These are phyloP conservation scores for Siniperca chuatsi DNA, from an alignment of 2,113 vertebrate genomes.

Conservation along the genomic window DNA sequence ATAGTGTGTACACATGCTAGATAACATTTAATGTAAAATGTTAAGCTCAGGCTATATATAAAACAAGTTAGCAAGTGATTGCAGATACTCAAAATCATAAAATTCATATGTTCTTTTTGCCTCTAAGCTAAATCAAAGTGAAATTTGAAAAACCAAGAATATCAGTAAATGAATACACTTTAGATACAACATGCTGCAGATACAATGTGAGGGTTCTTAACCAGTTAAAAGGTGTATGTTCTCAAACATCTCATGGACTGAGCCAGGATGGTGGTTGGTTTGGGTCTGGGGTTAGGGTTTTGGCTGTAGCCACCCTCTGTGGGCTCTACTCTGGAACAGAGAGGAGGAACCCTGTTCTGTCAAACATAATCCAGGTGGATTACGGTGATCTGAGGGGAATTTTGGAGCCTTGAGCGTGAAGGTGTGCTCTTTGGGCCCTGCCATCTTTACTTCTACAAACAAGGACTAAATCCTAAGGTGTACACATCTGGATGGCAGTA, in stretches of 20 bases:
- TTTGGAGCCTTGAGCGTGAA: constrained; percentile 86
- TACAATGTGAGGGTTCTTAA: constrained; percentile 27
- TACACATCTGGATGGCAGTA: constrained; percentile 62
- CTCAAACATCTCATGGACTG: constrained; percentile 50
- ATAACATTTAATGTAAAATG: background rate
- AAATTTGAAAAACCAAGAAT: constrained; percentile 9
- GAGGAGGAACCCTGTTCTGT: constrained; percentile 75
- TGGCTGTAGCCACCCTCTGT: constrained; percentile 55
- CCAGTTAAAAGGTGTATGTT: constrained; percentile 70
- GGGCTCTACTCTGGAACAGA: constrained; percentile 43
- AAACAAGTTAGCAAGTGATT: background rate
- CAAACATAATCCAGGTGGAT: constrained; percentile 81
- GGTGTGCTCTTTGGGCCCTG: constrained; percentile 64
- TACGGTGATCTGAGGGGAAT: constrained; percentile 85
- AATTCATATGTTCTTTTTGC: background rate
- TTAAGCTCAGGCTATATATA: background rate
- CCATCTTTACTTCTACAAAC: constrained; percentile 82
- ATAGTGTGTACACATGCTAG: background rate
- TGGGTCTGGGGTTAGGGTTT: constrained; percentile 26
- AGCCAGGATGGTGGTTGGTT: constrained; percentile 25
- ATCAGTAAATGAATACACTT: background rate
- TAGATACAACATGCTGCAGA: constrained; percentile 17
- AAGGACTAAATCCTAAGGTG: constrained; percentile 80
- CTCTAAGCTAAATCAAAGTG: background rate
- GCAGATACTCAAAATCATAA: background rate